Evolutionary conservation across 2,113 vertebrate species (phyloP).

Genomic region (Strix uralensis): DNA sequence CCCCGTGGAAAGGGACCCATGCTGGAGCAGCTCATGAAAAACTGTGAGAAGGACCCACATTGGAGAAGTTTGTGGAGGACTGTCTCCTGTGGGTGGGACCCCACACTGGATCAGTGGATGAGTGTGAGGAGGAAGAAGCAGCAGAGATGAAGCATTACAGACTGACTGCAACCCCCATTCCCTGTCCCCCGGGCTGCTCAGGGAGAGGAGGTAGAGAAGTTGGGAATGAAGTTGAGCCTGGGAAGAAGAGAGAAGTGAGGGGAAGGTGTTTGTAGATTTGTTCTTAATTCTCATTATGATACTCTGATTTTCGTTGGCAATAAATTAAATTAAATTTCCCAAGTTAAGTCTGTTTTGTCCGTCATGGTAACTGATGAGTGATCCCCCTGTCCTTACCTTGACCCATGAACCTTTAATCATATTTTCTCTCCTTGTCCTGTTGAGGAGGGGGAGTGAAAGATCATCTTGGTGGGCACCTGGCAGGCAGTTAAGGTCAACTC

Average conservation of each 20-base stretch:
- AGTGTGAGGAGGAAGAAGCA: not conserved
- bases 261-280: not conserved
- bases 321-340: not conserved
- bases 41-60: not conserved
- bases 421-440: not conserved
- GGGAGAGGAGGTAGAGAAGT: not conserved
- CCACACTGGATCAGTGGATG: not conserved
- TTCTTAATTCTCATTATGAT: not conserved
- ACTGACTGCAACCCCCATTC: not conserved
- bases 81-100: accelerated
- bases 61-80: not conserved
- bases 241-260: not conserved
- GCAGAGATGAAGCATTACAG: not conserved
- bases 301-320: not conserved
- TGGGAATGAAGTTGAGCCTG: not conserved
- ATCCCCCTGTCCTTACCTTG: not conserved
- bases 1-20: accelerated
- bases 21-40: accelerated
- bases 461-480: not conserved
- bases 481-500: not conserved
- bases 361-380: too few relatives aligned
- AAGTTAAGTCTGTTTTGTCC: not conserved
- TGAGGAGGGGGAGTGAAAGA: not conserved
- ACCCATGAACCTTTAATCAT: not conserved
- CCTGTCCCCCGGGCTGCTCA: not conserved